A percentile compares a stretch with the other conserved stretches of the same genome.
Evolutionary conservation across 2,797 vertebrate genomes (phyloP).

Genomic region (Poeciliopsis gracilis): DNA sequence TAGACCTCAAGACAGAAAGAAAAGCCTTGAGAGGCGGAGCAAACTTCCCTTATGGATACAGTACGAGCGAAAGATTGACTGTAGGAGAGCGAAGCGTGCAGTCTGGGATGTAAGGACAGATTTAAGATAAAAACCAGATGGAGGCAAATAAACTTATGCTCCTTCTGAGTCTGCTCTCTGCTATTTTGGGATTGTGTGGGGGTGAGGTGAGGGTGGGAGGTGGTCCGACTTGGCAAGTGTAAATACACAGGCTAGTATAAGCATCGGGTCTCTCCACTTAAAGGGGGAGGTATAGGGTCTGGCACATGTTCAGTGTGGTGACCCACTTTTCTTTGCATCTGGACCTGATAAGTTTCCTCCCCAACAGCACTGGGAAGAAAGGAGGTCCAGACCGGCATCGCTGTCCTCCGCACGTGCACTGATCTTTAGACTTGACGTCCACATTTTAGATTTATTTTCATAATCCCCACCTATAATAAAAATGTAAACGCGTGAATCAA

Average conservation of each 20-base stretch:
- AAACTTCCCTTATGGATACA: conserved; percentile 58
- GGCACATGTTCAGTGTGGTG: conserved; percentile 62
- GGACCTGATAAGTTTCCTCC: conserved; percentile 62
- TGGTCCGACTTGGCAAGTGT: conserved; percentile 71
- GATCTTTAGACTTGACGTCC: conserved; percentile 50
- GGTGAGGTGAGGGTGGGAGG: conserved; percentile 4
- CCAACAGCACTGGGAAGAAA: conserved; percentile 32
- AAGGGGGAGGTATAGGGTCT: conserved; percentile 69
- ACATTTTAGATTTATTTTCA: conserved; percentile 21
- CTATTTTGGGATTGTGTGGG: conserved; percentile 61
- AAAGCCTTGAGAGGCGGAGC: conserved; percentile 35
- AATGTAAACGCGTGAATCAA: background rate
- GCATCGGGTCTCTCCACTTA: conserved; percentile 54
- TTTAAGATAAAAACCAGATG: conserved; percentile 67
- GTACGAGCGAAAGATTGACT: conserved; percentile 48
- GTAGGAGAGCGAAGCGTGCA: conserved; percentile 32
- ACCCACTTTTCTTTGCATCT: conserved; percentile 73
- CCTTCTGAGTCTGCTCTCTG: conserved; percentile 34
- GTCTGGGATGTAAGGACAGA: conserved; percentile 51
- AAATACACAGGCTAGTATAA: conserved; percentile 53
- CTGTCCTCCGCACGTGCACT: conserved; percentile 50
- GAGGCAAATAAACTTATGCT: conserved; percentile 49
- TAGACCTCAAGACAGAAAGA: conserved; percentile 36
- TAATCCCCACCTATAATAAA: conserved; percentile 33
- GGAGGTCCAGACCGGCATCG: conserved; percentile 50